phyloP scores from a whole-genome alignment of 1,140 invertebrate species.

The Bombus confusus region DNA sequence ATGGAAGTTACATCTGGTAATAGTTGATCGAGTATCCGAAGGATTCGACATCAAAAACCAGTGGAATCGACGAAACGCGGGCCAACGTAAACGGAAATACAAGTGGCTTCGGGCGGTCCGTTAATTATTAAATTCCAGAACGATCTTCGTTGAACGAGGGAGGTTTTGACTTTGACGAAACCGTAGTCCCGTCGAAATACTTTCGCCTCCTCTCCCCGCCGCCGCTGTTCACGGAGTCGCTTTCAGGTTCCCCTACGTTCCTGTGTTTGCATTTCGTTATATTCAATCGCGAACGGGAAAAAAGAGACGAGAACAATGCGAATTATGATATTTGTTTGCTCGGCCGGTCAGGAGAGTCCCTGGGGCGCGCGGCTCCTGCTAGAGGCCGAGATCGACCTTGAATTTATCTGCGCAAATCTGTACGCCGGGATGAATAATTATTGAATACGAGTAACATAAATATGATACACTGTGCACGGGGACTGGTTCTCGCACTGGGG shows the following conservation, averaged over 20 bases:
- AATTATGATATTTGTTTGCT: slow-evolving; percentile 82
- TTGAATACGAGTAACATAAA: slow-evolving; percentile 65
- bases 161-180: slow-evolving; percentile 38
- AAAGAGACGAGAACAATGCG: slow-evolving; percentile 80
- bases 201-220: background rate
- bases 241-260: slow-evolving; percentile 72
- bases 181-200: slow-evolving; percentile 22
- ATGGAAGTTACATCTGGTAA: background rate
- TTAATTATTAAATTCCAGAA: slow-evolving; percentile 59
- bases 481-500: slow-evolving; percentile 53
- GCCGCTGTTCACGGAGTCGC: background rate
- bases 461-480: slow-evolving; percentile 53
- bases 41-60: background rate
- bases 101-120: slow-evolving; percentile 27
- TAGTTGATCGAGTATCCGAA: background rate
- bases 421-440: slow-evolving; percentile 67
- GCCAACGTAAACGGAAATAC: slow-evolving; percentile 20
- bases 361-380: slow-evolving; percentile 52
- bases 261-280: slow-evolving; percentile 82
- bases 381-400: slow-evolving; percentile 59
- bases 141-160: slow-evolving; percentile 41
- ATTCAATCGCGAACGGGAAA: slow-evolving; percentile 79
- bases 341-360: slow-evolving; percentile 65
- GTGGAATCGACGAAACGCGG: background rate
- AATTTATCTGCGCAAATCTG: slow-evolving; percentile 64